Percentiles rank a stretch among this genome's conserved stretches.
phyloP scores from a whole-genome alignment of 2,113 vertebrate genomes.

The Tricholaema leucomelas region DNA sequence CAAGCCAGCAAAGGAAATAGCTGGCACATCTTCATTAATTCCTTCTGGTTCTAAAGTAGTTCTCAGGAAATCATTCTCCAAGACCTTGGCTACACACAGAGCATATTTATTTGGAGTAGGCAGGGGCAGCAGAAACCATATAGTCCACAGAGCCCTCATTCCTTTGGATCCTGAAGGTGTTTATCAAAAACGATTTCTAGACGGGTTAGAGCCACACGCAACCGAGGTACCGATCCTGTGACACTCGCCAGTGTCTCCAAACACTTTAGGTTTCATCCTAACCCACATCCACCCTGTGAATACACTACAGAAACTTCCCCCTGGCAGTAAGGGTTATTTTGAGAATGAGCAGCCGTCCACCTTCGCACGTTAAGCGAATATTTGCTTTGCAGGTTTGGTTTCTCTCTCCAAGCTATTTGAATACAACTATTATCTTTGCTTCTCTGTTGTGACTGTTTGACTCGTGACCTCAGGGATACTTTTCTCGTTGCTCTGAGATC shows the following conservation, averaged over 20 bases:
- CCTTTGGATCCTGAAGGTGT: constrained; percentile 27
- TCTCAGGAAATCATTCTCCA: constrained; percentile 67
- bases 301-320: background rate
- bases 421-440: constrained; percentile 18
- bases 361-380: background rate
- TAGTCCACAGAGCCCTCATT: background rate
- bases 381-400: background rate
- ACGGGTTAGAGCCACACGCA: background rate
- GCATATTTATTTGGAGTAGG: constrained; percentile 41
- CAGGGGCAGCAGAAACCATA: constrained; percentile 48
- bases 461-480: constrained; percentile 37
- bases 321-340: background rate
- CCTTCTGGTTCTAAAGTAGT: constrained; percentile 67
- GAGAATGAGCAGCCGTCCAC: background rate
- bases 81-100: constrained; percentile 57
- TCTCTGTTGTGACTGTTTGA: constrained; percentile 12
- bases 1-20: constrained; percentile 54
- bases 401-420: background rate
- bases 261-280: background rate
- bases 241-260: background rate
- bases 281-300: background rate
- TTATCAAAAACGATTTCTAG: constrained; percentile 17
- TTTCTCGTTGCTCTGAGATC: constrained; percentile 42
- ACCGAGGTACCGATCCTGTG: background rate
- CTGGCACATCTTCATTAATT: constrained; percentile 71